These are phyloP conservation scores for Scalopus aquaticus DNA, from an alignment of 2,113 vertebrate genomes.

Conservation along the genomic window DNA sequence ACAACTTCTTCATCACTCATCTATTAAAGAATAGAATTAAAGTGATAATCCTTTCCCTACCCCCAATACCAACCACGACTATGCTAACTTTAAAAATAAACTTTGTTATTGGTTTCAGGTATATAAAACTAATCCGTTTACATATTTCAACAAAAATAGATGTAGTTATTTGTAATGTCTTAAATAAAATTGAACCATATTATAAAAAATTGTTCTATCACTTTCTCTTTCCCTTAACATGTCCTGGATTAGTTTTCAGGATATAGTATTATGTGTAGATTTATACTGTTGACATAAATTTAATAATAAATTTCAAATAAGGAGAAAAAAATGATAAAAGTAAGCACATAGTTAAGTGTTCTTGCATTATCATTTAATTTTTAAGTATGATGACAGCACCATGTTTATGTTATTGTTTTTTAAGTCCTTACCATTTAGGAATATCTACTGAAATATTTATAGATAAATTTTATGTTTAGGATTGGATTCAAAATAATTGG, in stretches of 20 bases:
- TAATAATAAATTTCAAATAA: constrained; percentile 46
- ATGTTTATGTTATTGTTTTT: not conserved
- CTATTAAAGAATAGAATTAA: not conserved
- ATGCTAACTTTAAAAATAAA: constrained; percentile 40
- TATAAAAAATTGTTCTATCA: constrained; percentile 11
- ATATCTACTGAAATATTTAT: constrained; percentile 10
- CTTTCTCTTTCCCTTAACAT: constrained; percentile 10
- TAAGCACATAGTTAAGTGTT: not conserved
- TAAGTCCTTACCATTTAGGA: not conserved
- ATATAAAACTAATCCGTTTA: not conserved
- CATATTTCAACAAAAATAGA: not conserved
- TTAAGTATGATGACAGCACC: not conserved
- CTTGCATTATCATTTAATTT: not conserved
- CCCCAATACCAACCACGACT: not conserved
- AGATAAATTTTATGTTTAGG: not conserved
- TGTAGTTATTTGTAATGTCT: constrained; percentile 6
- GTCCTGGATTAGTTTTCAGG: not conserved
- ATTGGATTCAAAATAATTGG: too few relatives aligned
- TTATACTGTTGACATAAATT: not conserved
- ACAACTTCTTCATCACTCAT: too few relatives aligned
- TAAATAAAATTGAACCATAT: constrained; percentile 8
- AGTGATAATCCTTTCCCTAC: not conserved
- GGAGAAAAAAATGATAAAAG: not conserved
- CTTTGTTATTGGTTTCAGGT: not conserved
- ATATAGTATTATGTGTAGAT: not conserved